phyloP scores from a whole-genome alignment of 2,797 vertebrate species.

The Apogon hyalosoma region DNA sequence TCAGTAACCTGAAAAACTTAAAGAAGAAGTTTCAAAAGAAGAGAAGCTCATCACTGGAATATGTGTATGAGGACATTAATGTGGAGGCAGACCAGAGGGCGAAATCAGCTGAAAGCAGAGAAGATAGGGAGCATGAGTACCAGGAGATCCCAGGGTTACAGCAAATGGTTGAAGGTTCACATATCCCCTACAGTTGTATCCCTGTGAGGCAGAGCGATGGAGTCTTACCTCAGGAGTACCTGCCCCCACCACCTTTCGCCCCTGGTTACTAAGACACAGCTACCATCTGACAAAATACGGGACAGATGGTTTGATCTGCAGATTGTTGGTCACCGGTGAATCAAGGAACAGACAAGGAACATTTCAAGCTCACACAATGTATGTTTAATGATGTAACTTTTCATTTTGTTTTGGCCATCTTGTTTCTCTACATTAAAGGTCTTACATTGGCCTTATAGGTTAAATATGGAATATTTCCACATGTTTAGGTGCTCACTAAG shows the following conservation, averaged over 20 bases:
- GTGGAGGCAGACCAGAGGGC: neutral
- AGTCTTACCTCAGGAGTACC: constrained; percentile 75
- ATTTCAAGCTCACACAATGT: too few relatives aligned
- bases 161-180: neutral
- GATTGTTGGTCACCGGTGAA: too few relatives aligned
- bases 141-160: constrained; percentile 41
- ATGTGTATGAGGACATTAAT: constrained; percentile 44
- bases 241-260: constrained; percentile 82
- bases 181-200: neutral
- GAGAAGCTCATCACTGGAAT: constrained; percentile 42
- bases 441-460: too few relatives aligned
- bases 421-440: too few relatives aligned
- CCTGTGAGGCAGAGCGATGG: neutral
- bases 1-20: constrained; percentile 66
- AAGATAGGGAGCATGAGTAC: constrained; percentile 51
- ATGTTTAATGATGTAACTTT: too few relatives aligned
- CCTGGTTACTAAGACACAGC: constrained; percentile 71
- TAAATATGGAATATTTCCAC: too few relatives aligned
- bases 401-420: too few relatives aligned
- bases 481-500: too few relatives aligned
- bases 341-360: too few relatives aligned
- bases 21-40: constrained; percentile 77
- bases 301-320: too few relatives aligned
- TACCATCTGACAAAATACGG: too few relatives aligned
- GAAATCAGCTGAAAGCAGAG: neutral